Base-by-base conservation (phyloP, 2,113 vertebrate species). In the Ammodytes dubius region DNA sequence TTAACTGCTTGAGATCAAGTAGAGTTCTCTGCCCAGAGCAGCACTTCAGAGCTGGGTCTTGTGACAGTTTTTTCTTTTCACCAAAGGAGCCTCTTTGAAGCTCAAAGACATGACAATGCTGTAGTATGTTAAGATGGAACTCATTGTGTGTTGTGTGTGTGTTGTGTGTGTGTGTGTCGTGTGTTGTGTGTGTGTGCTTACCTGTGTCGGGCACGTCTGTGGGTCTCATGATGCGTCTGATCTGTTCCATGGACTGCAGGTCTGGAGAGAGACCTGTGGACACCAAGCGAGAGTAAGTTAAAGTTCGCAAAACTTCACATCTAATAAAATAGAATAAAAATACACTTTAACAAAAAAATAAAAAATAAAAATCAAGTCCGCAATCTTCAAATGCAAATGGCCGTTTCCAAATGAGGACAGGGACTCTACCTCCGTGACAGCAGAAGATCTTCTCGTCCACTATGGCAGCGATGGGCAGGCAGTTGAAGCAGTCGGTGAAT, bases 401-500 rank as follows among this genome's bases (percentile, higher is more conserved):
- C 15, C 40, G 66, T 27, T 27, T 27, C 27, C 49, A 19, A 14
- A 43, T 52, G 10, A 35, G 2, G 39, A 54, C 8, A 17, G 9
- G n/a, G n/a, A n/a, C 35, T 3, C 1, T 93, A 98, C 97, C 97
- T 97, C 97, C 97, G 50, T 99, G 97, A 92, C 97, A 99, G 88
- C 97, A 99, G 95, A 99, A 99, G 90, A 99, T 99, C 93, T 99
- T 99, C 92, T 98, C 97, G 89, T 99, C 97, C 91, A 99, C 97
- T 69, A 99, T 99, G 89, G 97, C 97, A 40, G 97, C 97, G 92
- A 99, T 99, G 87, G 97, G 97, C 93, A 99, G 95, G 87, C 97
- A 99, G 93, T 99, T 99, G 94, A 99, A 99, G 93, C 97, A 99
- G 93, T 99, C 97, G 15, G 97, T 99, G 89, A 99, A 99, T 0